A percentile compares a stretch with the other conserved stretches of the same genome.
phyloP scores from a whole-genome alignment of 2,113 vertebrate genomes.

The Hepsetus odoe region DNA sequence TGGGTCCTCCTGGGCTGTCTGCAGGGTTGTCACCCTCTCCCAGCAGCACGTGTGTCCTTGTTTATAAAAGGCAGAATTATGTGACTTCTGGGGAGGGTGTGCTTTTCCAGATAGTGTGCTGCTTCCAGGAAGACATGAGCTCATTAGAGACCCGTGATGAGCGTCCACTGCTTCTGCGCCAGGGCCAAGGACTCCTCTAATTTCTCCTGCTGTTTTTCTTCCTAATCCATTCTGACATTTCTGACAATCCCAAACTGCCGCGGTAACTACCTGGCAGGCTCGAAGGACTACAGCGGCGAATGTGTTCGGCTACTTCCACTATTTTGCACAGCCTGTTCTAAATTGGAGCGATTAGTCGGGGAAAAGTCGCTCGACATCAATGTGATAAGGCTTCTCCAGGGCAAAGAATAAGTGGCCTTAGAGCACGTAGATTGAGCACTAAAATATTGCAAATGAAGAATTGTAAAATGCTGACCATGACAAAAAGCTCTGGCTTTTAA shows the following conservation, averaged over 20 bases:
- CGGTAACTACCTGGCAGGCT: slow-evolving; percentile 16
- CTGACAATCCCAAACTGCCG: slow-evolving; percentile 46
- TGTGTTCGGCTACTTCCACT: slow-evolving; percentile 11
- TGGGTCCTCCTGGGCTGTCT: slow-evolving; percentile 24
- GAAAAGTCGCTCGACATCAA: slow-evolving; percentile 38
- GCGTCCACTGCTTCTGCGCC: slow-evolving; percentile 16
- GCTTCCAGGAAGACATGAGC: slow-evolving; percentile 48
- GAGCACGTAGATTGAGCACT: background rate
- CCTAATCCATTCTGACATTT: slow-evolving; percentile 43
- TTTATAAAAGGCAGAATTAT: slow-evolving; percentile 39
- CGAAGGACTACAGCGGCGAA: slow-evolving; percentile 1
- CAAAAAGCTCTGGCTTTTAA: background rate
- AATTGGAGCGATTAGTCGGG: slow-evolving; percentile 1
- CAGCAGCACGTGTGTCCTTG: slow-evolving; percentile 26
- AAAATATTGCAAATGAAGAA: background rate
- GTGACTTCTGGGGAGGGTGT: slow-evolving; percentile 33
- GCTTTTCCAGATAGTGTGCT: slow-evolving; percentile 26
- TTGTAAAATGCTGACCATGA: slow-evolving; percentile 2
- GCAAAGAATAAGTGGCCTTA: background rate
- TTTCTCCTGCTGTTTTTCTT: slow-evolving; percentile 29
- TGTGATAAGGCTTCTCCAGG: slow-evolving; percentile 29
- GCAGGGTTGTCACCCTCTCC: slow-evolving; percentile 31
- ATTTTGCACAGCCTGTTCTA: background rate
- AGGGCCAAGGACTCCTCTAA: slow-evolving; percentile 24
- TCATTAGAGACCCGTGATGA: slow-evolving; percentile 43